Evolutionary conservation across 2,797 vertebrate species (phyloP).

Genomic region (Lates japonicus): DNA sequence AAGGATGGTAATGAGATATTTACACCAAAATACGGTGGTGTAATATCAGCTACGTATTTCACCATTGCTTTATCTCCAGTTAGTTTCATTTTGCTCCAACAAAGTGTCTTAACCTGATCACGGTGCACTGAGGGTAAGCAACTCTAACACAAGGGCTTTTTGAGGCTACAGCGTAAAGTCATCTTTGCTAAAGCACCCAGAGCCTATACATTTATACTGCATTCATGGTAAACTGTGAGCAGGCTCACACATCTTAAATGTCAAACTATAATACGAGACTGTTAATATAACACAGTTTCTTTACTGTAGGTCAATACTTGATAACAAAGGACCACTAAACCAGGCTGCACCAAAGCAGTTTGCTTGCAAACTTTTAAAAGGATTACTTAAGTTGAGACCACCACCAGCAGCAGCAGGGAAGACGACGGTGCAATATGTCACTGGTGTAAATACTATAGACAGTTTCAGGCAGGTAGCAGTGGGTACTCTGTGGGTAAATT

Average conservation of each 20-base stretch:
- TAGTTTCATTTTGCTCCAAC: constrained; percentile 31
- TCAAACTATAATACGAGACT: constrained; percentile 15
- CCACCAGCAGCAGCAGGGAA: constrained; percentile 46
- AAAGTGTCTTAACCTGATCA: constrained; percentile 70
- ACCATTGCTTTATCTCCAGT: constrained; percentile 9
- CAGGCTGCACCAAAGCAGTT: constrained; percentile 33
- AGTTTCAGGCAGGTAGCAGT: constrained; percentile 27
- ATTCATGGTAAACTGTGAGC: constrained; percentile 63
- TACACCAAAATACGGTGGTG: constrained; percentile 10
- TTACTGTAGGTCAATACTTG: constrained; percentile 38
- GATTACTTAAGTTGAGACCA: constrained; percentile 10
- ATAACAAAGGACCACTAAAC: constrained; percentile 35
- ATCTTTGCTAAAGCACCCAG: constrained; percentile 30
- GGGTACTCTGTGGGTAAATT: constrained; percentile 31
- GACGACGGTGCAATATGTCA: constrained; percentile 35
- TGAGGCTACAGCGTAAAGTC: constrained; percentile 26
- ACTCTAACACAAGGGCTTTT: constrained; percentile 60
- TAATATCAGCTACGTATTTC: constrained; percentile 22
- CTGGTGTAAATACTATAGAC: constrained; percentile 46
- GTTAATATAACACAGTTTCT: constrained; percentile 4
- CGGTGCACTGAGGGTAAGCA: constrained; percentile 30
- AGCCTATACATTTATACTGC: constrained; percentile 45
- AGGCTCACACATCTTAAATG: constrained; percentile 61
- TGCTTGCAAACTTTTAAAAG: constrained; percentile 8
- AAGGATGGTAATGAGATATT: neutral